Conservation (phyloP, 1,140 invertebrate species). For the Aporrectodea caliginosa region DNA sequence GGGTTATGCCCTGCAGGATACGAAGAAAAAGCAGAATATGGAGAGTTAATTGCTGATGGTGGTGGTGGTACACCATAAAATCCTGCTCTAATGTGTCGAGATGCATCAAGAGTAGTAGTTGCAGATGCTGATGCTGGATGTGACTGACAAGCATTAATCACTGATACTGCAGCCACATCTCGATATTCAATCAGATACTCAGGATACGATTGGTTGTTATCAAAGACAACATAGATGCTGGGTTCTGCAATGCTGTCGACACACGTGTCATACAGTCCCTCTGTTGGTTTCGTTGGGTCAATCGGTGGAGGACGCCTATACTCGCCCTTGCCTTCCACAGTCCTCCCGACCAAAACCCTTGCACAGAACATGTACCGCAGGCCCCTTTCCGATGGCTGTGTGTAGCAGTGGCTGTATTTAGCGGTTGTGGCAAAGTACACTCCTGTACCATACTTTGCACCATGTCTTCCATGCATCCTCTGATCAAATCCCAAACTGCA, state of each 20-base stretch:
- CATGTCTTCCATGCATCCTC: not conserved
- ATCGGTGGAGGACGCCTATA: not conserved
- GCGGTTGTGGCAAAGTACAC: not conserved
- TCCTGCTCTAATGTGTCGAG: no score
- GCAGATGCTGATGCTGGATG: no score
- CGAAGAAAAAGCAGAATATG: no score
- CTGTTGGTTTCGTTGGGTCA: not conserved
- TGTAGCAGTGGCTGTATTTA: not conserved
- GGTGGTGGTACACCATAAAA: no score
- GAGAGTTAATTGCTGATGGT: no score
- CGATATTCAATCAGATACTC: not conserved
- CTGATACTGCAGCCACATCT: no score
- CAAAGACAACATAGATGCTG: not conserved
- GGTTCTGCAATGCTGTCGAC: not conserved
- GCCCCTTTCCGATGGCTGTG: not conserved
- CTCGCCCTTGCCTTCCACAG: no score
- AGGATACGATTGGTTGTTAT: not conserved
- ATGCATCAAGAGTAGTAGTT: no score
- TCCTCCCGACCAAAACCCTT: not conserved
- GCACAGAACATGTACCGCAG: not conserved
- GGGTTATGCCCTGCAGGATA: no score
- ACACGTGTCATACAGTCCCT: not conserved
- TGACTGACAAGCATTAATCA: no score
- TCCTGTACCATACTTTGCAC: not conserved
- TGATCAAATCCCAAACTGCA: not conserved